Evolutionary conservation across 2,797 vertebrate species (phyloP), one percentile per base, ranked within the genome.

Genomic region (Forpus xanthops): DNA sequence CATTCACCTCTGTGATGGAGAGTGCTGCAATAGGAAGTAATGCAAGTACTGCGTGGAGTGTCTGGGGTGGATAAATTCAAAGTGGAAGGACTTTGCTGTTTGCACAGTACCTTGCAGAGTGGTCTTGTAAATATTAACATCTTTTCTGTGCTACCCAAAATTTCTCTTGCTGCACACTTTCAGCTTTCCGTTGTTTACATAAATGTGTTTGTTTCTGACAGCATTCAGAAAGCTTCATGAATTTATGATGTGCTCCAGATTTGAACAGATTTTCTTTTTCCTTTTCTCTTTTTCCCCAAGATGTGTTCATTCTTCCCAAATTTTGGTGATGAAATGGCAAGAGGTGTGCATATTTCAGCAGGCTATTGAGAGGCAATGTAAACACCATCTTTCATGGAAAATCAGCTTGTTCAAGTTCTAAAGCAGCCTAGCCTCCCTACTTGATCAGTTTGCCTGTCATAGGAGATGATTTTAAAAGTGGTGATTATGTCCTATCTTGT

Each of bases 391-490:
- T 77, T 93, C 66, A 74, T 47, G 25, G 80, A 47, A 44, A 80
- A 86, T 75, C 79, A 85, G 44, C 82, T 87, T 73, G 72, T 64
- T 68, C 81, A 42, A n/a, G 74, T 91, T 77, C 87, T 41, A 37
- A 89, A 83, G 77, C 61, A 88, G 75, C 75, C 86, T 60, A 61
- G 12, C 66, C 74, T 95, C 92, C 79, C 58, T 17, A 10, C 68
- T 78, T 71, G 65, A 92, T 96, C 96, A 86, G 60, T 96, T 92
- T 95, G 52, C 90, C 90, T 96, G 96, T 95, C 94, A 89, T 9
- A 91, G 81, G 41, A 65, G 87, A 80, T 94, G 81, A 49, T 93
- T 97, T 96, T 42, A 86, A 72, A 89, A 87, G 86, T 85, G 95
- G 71, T 5, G 33, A 87, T 95, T 92, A 87, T 15, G 24, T 89